phyloP scores from a whole-genome alignment of 2,888 invertebrate species.

The Drosophila cognata region DNA sequence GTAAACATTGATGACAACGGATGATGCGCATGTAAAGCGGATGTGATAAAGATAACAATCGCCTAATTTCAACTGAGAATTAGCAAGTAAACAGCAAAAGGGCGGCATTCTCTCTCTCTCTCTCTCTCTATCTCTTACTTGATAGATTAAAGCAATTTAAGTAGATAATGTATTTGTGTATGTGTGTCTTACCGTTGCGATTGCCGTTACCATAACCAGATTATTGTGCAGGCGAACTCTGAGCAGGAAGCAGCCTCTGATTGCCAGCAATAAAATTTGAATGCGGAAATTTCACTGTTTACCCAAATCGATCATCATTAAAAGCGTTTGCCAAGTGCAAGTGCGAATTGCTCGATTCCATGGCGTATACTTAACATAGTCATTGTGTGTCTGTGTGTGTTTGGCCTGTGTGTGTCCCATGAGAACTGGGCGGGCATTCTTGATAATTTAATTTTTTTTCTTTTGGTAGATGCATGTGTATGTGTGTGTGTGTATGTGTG shows the following conservation, averaged over 20 bases:
- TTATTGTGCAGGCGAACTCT: slow-evolving; percentile 21
- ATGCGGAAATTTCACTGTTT: slow-evolving; percentile 77
- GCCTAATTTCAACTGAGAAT: slow-evolving; percentile 56
- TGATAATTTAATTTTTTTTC: slow-evolving; percentile 61
- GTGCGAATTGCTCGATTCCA: slow-evolving; percentile 75
- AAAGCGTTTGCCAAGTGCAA: slow-evolving; percentile 68
- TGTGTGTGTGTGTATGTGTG: too few relatives aligned
- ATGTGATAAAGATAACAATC: slow-evolving; percentile 37
- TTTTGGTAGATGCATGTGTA: slow-evolving; percentile 5
- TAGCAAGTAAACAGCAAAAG: slow-evolving; percentile 62
- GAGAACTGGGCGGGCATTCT: slow-evolving; percentile 30
- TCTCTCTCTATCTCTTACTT: neutral
- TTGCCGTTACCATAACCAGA: slow-evolving; percentile 27
- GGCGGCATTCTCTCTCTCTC: slow-evolving; percentile 43
- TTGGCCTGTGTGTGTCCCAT: neutral
- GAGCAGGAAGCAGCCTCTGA: slow-evolving; percentile 59
- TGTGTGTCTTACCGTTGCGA: slow-evolving; percentile 3
- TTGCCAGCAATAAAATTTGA: slow-evolving; percentile 78
- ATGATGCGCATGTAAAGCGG: neutral
- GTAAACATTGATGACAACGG: slow-evolving; percentile 5
- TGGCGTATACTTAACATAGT: slow-evolving; percentile 70
- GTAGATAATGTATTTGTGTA: slow-evolving; percentile 49
- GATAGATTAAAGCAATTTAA: slow-evolving; percentile 72
- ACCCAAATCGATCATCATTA: slow-evolving; percentile 80
- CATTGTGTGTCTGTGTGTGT: neutral